Evolutionary conservation across 2,888 invertebrate species (phyloP).

Genomic region (Lasioglossum calceatum): DNA sequence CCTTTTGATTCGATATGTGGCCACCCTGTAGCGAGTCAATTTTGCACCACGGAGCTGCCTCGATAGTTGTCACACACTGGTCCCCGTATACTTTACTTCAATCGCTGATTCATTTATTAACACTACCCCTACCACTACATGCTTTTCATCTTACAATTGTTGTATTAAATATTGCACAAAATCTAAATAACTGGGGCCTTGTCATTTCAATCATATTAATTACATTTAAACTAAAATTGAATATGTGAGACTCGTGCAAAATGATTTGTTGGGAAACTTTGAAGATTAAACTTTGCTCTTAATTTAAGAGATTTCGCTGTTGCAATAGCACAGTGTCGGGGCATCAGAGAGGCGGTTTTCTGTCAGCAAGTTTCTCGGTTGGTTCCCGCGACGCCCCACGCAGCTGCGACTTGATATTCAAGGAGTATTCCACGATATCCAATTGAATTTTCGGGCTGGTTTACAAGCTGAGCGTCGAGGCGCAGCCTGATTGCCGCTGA

Average conservation of each 20-base stretch:
- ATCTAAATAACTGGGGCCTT: too few species aligned
- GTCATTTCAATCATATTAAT: too few species aligned
- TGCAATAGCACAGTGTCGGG: neutral
- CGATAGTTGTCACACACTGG: neutral
- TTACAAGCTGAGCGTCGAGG: conserved; percentile 66
- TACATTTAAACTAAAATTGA: neutral
- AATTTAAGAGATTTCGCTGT: neutral
- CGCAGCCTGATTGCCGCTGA: conserved; percentile 78
- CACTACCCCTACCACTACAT: too few species aligned
- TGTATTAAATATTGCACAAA: too few species aligned
- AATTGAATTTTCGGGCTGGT: conserved; percentile 79
- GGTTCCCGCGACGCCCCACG: conserved; percentile 9
- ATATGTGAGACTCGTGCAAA: neutral
- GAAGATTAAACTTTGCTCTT: neutral
- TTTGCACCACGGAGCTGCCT: neutral
- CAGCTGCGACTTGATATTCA: conserved; percentile 76
- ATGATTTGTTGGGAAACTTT: neutral
- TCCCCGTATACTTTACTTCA: neutral
- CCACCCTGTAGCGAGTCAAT: neutral
- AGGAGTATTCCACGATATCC: conserved; percentile 74
- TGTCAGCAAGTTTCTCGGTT: conserved; percentile 9
- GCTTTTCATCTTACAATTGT: too few species aligned
- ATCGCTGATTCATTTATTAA: neutral
- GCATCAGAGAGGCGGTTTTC: neutral
- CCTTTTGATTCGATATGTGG: neutral